Percentiles rank a stretch among this genome's conserved stretches.
phyloP scores from a whole-genome alignment of 1,140 invertebrate species.

The Rhopalosiphum padi region DNA sequence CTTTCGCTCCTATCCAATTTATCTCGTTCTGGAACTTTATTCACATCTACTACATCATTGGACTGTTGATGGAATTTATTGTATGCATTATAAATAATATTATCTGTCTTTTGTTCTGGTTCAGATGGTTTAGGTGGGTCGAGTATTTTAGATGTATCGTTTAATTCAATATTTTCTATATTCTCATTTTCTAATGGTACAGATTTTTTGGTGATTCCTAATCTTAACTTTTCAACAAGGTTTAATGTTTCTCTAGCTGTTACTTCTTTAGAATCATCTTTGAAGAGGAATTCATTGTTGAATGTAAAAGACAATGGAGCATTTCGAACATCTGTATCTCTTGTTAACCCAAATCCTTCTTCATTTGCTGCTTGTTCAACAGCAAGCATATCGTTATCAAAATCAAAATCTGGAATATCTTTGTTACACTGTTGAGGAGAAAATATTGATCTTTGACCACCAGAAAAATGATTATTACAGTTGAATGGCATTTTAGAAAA shows the following conservation, averaged over 20 bases:
- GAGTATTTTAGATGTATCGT: constrained; percentile 23
- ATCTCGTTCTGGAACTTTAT: constrained; percentile 62
- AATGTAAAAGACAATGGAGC: constrained; percentile 73
- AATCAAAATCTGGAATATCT: constrained; percentile 66
- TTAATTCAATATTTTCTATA: constrained; percentile 52
- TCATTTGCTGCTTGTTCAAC: constrained; percentile 70
- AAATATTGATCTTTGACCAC: constrained; percentile 70
- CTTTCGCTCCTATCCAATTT: constrained; percentile 64
- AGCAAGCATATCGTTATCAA: constrained; percentile 71
- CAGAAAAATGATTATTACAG: constrained; percentile 53
- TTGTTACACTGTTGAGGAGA: constrained; percentile 73
- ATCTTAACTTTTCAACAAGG: constrained; percentile 78
- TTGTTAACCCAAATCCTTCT: constrained; percentile 70
- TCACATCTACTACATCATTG: constrained; percentile 53
- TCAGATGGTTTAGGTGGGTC: constrained; percentile 47
- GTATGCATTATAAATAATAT: constrained; percentile 53
- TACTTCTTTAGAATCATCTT: constrained; percentile 81
- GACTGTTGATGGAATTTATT: constrained; percentile 48
- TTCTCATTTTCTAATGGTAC: constrained; percentile 48
- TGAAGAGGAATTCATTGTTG: constrained; percentile 69
- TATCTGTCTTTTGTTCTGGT: constrained; percentile 54
- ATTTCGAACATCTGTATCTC: constrained; percentile 68
- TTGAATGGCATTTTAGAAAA: constrained; percentile 63
- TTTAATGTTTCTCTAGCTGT: constrained; percentile 78
- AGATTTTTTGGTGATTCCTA: constrained; percentile 68